These are phyloP conservation scores for Nanorana parkeri DNA, from an alignment of 2,113 vertebrate genomes.

Conservation along the genomic window DNA sequence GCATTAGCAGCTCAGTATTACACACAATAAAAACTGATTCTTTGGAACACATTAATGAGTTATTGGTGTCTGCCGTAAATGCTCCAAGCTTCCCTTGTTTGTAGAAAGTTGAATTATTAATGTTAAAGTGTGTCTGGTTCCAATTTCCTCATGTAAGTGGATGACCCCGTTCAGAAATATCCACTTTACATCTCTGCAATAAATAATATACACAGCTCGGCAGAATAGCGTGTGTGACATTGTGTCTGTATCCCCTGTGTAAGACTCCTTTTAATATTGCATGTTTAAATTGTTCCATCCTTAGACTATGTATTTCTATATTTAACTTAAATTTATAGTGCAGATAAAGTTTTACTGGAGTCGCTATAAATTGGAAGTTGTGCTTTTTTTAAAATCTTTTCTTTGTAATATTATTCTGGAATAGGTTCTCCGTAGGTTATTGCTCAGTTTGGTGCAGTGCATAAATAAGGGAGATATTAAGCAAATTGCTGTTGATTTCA, in stretches of 20 bases:
- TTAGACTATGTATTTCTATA: neutral
- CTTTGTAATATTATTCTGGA: neutral
- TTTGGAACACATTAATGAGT: conserved; percentile 1
- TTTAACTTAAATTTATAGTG: conserved; percentile 25
- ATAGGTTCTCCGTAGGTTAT: neutral
- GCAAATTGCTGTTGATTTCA: too few species aligned
- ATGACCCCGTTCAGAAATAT: conserved; percentile 36
- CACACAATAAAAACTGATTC: neutral
- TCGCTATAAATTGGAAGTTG: neutral
- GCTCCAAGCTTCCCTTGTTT: neutral
- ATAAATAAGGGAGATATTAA: too few species aligned
- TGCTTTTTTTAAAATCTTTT: neutral
- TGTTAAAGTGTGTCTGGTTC: neutral
- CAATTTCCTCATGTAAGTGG: conserved; percentile 9
- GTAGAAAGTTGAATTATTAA: conserved; percentile 32
- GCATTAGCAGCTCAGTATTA: neutral
- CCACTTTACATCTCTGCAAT: conserved; percentile 36
- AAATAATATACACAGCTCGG: conserved; percentile 29
- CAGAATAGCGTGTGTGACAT: neutral
- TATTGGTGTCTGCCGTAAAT: neutral
- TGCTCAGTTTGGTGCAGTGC: too few species aligned
- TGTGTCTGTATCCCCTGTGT: conserved; percentile 24
- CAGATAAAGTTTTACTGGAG: neutral
- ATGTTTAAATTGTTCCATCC: conserved; percentile 18
- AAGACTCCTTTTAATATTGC: conserved; percentile 34